Evolutionary conservation across 1,140 invertebrate genomes (phyloP), one percentile per base, ranked within the genome.

Genomic region (Oedothorax gibbosus): DNA sequence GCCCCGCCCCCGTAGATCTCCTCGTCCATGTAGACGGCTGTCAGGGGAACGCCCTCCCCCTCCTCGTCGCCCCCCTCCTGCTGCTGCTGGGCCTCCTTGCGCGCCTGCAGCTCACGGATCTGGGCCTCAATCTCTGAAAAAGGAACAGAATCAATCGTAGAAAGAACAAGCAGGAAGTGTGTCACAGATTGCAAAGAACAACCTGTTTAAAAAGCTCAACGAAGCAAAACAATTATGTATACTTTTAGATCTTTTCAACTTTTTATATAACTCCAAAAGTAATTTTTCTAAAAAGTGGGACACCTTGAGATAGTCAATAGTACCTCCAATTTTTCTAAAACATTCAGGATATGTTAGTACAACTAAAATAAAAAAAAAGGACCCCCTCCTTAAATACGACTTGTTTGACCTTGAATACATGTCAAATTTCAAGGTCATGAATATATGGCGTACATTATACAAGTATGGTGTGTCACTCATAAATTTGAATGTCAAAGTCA

Each of bases 121-220:
- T 98, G 95, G 49, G 96, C 96, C 91, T 98, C 97, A 89, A 98
- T 97, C 89, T 97, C 97, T 98, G 90, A 88, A 89, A 87, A 7
- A 60, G 68, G 51, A 66, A 18, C 10, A 35, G 65, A 14, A 53
- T 79, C 10, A 4, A 76, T 15, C 14, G 18, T 10, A 56, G 3
- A 11, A 53, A 73, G 3, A 73, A 51, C 15, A 53, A 35, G 49
- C 50, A 73, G 9, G 3, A 73, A n/a, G n/a, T n/a, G n/a, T n/a
- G n/a, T n/a, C n/a, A n/a, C n/a, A n/a, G n/a, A n/a, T n/a, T n/a
- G n/a, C n/a, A n/a, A n/a, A n/a, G n/a, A n/a, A n/a, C n/a, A n/a
- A n/a, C n/a, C n/a, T n/a, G n/a, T n/a, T n/a, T n/a, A n/a, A n/a
- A n/a, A n/a, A n/a, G n/a, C n/a, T n/a, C n/a, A n/a, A n/a, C n/a